phyloP scores from a whole-genome alignment of 2,113 vertebrate species.

The Percina caprodes region DNA sequence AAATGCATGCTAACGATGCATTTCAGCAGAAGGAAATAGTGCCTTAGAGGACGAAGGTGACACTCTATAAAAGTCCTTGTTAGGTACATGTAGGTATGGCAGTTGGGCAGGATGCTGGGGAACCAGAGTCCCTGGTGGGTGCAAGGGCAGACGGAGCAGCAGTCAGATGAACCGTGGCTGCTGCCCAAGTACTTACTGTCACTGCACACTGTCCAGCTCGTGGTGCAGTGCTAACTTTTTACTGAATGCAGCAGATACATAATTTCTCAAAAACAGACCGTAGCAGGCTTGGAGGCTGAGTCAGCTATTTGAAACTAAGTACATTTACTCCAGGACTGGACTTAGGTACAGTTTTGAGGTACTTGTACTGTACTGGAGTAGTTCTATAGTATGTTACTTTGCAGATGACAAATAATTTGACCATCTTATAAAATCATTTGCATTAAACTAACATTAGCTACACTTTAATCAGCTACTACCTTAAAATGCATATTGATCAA shows the following conservation, averaged over 20 bases:
- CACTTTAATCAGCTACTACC: neutral
- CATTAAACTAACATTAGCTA: neutral
- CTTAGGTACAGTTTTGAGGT: neutral
- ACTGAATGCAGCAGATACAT: constrained; percentile 36
- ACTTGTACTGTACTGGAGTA: neutral
- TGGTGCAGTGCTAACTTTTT: constrained; percentile 53
- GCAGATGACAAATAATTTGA: neutral
- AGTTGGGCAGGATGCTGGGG: constrained; percentile 40
- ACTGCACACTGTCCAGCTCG: constrained; percentile 45
- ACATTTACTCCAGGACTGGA: neutral
- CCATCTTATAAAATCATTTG: neutral
- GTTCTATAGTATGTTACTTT: neutral
- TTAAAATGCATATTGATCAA: neutral
- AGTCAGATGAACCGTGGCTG: constrained; percentile 53
- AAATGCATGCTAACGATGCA: constrained; percentile 32
- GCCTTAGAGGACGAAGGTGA: constrained; percentile 32
- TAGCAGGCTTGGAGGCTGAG: neutral
- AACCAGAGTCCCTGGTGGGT: constrained; percentile 48
- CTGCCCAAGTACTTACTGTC: constrained; percentile 43
- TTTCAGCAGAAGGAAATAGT: constrained; percentile 33
- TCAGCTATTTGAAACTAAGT: neutral
- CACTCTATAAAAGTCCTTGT: constrained; percentile 46
- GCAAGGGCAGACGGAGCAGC: constrained; percentile 55
- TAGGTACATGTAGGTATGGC: constrained; percentile 26
- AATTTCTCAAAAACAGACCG: constrained; percentile 6